Base-by-base conservation (phyloP, 2,797 vertebrate species). In the Parambassis ranga region DNA sequence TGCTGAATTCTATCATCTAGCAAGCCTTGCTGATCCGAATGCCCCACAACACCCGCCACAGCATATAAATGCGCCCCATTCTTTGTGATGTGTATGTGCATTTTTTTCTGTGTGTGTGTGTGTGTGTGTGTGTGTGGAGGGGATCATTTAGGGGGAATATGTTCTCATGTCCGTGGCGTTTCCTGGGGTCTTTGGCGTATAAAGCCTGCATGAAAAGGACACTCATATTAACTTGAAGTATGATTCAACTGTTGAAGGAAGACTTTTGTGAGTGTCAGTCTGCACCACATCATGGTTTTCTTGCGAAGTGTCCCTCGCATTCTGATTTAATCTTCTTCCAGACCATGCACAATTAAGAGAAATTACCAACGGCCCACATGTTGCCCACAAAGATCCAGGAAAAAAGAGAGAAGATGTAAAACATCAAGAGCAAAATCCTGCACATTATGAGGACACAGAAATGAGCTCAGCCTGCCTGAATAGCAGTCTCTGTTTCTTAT, bases 41-140 rank as follows among this genome's bases (percentile, higher is more conserved):
- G 79, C 84, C 77, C 85, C 78, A 69, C 87, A 85, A 90, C 88
- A 90, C 77, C 89, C 87, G 87, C 87, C 75, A 60, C 81, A 80
- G 91, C 91, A 92, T 92, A 93, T 93, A 93, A 93, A 93, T 93
- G 92, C 79, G 31, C 48, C 74, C 84, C 86, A 90, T 92, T 92
- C 90, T 92, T 90, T 41, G 20, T 42, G 47, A 23, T 48, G 10
- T 66, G 51, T 75, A 66, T 75, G 58, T 62, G 38, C 39, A 30
- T 49, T 22, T 41, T 16, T 46, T 27, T 56, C 39, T 70, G 55
- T 57, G 50, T 56, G 55, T 41, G 44, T 49, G 38, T 15, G 44
- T 10, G 47, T 24, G 27, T 36, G 47, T 24, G 27, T 36, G 48
- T 51, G 58, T 65, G 61, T 56, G 57, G 18, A 30, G 6, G 61